Evolutionary conservation across 2,797 vertebrate species (phyloP).

Genomic region (Microcaecilia unicolor): DNA sequence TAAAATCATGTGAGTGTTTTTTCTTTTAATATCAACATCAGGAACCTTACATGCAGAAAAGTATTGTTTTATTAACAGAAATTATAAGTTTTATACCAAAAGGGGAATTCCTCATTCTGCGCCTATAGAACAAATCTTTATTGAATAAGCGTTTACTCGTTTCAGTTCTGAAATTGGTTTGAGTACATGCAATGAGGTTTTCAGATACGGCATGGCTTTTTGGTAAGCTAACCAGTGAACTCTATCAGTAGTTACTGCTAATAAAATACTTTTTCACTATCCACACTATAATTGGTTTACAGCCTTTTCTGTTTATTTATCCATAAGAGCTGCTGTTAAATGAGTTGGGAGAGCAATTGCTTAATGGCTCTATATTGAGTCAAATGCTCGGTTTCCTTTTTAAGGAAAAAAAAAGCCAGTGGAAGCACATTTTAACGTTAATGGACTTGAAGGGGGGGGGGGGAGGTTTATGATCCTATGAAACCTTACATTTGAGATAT

Average conservation of each 20-base stretch:
- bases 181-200: too few relatives aligned
- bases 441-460: too few relatives aligned
- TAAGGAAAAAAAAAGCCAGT: conserved; percentile 2
- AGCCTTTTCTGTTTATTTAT: conserved; percentile 76
- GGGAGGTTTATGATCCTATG: conserved; percentile 19
- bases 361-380: conserved; percentile 75
- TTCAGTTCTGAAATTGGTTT: too few relatives aligned
- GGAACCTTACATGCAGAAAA: too few relatives aligned
- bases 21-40: too few relatives aligned
- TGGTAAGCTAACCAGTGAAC: conserved; percentile 14
- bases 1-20: too few relatives aligned
- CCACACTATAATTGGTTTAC: conserved; percentile 84
- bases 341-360: conserved; percentile 69
- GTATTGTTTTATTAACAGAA: too few relatives aligned
- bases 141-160: too few relatives aligned
- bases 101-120: too few relatives aligned
- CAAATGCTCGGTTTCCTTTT: conserved; percentile 36
- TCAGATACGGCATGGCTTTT: neutral
- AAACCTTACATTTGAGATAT: neutral
- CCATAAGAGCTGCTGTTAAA: conserved; percentile 79
- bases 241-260: conserved; percentile 54
- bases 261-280: conserved; percentile 82
- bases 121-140: too few relatives aligned
- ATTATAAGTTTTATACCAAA: too few relatives aligned
- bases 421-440: conserved; percentile 31